Evolutionary conservation across 2,888 invertebrate genomes (phyloP).

Genomic region (Caradrina kadenii): DNA sequence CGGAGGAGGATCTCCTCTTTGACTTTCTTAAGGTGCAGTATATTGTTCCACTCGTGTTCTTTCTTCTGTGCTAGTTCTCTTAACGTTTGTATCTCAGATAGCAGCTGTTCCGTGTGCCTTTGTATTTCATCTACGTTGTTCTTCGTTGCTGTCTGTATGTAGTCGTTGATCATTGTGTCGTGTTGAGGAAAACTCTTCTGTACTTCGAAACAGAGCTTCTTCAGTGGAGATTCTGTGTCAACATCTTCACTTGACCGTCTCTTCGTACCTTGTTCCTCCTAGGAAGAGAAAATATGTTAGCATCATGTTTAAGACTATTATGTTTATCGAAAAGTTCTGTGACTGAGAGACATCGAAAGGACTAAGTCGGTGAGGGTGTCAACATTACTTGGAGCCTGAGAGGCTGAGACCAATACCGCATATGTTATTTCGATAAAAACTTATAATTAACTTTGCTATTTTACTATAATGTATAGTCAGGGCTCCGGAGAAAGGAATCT

Average conservation of each 20-base stretch:
- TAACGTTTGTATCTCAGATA: slow-evolving; percentile 92
- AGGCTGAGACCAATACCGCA: too few relatives aligned
- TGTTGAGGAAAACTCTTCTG: slow-evolving; percentile 89
- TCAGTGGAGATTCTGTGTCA: slow-evolving; percentile 86
- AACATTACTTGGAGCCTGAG: too few relatives aligned
- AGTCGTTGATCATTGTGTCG: slow-evolving; percentile 91
- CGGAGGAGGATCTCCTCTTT: slow-evolving; percentile 95
- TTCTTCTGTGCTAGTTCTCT: slow-evolving; percentile 94
- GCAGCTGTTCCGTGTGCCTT: slow-evolving; percentile 92
- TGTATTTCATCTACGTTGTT: slow-evolving; percentile 91
- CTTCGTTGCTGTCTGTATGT: slow-evolving; percentile 91
- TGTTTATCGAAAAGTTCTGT: too few relatives aligned
- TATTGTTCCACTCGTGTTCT: slow-evolving; percentile 96
- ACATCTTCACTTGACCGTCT: slow-evolving; percentile 82
- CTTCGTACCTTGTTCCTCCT: slow-evolving; percentile 84
- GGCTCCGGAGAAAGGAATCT: too few relatives aligned
- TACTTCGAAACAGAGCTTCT: slow-evolving; percentile 88
- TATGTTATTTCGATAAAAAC: too few relatives aligned
- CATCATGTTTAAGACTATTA: too few relatives aligned
- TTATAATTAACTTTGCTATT: too few relatives aligned
- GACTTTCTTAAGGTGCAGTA: slow-evolving; percentile 95
- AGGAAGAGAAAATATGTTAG: slow-evolving; percentile 53
- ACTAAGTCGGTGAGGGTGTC: too few relatives aligned
- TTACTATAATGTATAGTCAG: too few relatives aligned
- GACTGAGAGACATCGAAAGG: too few relatives aligned